phyloP scores from a whole-genome alignment of 2,113 vertebrate genomes.

The Eidolon helvum region DNA sequence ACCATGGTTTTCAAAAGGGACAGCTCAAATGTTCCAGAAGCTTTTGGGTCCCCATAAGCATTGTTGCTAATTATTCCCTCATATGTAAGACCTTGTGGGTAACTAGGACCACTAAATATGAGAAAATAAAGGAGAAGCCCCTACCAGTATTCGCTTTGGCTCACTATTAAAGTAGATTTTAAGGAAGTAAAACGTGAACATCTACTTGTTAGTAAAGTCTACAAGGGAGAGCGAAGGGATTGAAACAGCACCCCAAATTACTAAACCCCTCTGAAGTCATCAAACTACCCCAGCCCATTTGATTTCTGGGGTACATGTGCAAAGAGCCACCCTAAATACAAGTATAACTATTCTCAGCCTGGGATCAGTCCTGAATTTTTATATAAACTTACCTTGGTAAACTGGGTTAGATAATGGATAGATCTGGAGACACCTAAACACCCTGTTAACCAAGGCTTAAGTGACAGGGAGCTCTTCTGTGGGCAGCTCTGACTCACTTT shows the following conservation, averaged over 20 bases:
- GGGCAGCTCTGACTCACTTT: not conserved
- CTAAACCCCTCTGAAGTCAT: not conserved
- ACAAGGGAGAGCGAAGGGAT: not conserved
- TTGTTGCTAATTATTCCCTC: not conserved
- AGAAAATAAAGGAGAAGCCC: not conserved
- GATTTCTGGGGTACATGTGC: not conserved
- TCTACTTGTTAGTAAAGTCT: not conserved
- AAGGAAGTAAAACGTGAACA: not conserved
- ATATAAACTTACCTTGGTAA: not conserved
- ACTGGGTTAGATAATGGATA: not conserved
- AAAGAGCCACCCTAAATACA: not conserved
- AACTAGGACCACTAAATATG: not conserved
- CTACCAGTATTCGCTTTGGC: not conserved
- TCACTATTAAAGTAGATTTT: not conserved
- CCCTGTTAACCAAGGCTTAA: not conserved
- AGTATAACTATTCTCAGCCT: not conserved
- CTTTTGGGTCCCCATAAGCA: not conserved
- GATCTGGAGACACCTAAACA: not conserved
- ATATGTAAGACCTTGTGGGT: not conserved
- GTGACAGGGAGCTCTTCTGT: not conserved
- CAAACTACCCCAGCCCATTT: not conserved
- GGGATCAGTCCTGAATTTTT: not conserved
- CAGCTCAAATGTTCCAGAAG: not conserved
- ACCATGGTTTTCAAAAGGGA: not conserved
- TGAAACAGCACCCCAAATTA: not conserved